phyloP scores from a whole-genome alignment of 1,140 invertebrate species.

The Drosophila takahashii region DNA sequence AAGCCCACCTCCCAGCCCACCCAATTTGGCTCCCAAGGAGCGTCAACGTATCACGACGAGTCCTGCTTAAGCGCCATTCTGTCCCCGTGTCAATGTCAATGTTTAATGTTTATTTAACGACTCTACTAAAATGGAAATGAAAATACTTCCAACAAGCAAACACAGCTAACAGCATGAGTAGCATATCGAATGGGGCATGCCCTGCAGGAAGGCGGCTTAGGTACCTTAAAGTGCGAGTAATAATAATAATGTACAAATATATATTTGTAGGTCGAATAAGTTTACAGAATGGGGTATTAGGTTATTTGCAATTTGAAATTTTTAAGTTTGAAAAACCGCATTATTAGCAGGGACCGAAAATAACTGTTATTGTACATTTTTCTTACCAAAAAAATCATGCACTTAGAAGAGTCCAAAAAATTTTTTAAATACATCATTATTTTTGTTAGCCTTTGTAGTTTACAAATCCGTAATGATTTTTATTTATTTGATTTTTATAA shows the following conservation, averaged over 20 bases:
- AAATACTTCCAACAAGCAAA: conserved; percentile 39
- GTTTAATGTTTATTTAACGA: conserved; percentile 80
- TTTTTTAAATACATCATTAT: too few species aligned
- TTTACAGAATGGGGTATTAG: too few species aligned
- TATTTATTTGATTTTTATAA: too few species aligned
- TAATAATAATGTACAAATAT: background rate
- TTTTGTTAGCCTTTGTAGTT: too few species aligned
- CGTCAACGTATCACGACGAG: conserved; percentile 31
- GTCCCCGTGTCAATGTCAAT: conserved; percentile 69
- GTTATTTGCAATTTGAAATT: too few species aligned
- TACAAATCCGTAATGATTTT: too few species aligned
- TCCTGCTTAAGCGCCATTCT: conserved; percentile 58
- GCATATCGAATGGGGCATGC: conserved; percentile 3
- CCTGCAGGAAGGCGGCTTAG: background rate
- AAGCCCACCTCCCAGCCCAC: background rate
- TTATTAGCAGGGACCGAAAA: too few species aligned
- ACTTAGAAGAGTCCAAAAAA: too few species aligned
- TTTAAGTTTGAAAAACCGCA: too few species aligned
- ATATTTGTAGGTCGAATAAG: too few species aligned
- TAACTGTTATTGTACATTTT: too few species aligned
- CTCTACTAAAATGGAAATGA: conserved; percentile 65
- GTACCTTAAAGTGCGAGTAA: background rate
- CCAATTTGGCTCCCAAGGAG: conserved; percentile 24
- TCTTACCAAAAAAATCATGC: too few species aligned
- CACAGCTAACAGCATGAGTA: conserved; percentile 31